A percentile compares a stretch with the other conserved stretches of the same genome.
These are phyloP conservation scores for Ceyx erithaca DNA, from an alignment of 2,797 vertebrate genomes.

Conservation along the genomic window DNA sequence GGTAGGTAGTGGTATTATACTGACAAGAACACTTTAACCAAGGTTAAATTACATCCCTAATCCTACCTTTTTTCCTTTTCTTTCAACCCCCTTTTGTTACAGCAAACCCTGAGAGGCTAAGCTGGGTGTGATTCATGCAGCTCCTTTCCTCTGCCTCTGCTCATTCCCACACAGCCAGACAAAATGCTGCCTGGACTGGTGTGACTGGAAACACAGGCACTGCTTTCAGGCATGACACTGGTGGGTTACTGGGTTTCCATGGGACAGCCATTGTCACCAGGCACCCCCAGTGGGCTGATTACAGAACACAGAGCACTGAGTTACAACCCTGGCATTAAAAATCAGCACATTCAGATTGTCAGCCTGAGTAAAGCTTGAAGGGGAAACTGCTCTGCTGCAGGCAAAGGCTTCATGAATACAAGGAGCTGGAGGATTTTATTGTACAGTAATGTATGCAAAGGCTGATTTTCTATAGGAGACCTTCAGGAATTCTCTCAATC, in stretches of 20 bases:
- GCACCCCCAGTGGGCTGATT: not conserved
- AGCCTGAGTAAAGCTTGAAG: not conserved
- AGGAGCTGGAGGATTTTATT: not conserved
- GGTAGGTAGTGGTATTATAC: not conserved
- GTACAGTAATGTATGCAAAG: not conserved
- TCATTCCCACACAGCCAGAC: not conserved
- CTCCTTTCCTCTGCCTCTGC: constrained; percentile 10
- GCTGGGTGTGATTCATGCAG: constrained; percentile 2
- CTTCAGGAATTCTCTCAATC: not conserved
- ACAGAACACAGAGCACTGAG: not conserved
- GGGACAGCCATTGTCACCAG: not conserved
- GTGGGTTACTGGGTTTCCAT: not conserved
- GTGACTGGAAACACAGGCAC: not conserved
- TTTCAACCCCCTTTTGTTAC: constrained; percentile 19
- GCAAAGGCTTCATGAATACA: not conserved
- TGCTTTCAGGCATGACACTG: not conserved
- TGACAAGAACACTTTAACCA: not conserved
- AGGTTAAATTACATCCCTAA: not conserved
- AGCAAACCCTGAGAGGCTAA: not conserved
- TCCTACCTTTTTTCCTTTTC: not conserved
- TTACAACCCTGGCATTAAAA: not conserved
- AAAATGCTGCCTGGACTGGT: not conserved
- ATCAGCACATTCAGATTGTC: not conserved
- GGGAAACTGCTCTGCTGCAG: not conserved
- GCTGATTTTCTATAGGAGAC: not conserved